Evolutionary conservation across 2,113 vertebrate genomes (phyloP).

Genomic region (Tinamus guttatus): DNA sequence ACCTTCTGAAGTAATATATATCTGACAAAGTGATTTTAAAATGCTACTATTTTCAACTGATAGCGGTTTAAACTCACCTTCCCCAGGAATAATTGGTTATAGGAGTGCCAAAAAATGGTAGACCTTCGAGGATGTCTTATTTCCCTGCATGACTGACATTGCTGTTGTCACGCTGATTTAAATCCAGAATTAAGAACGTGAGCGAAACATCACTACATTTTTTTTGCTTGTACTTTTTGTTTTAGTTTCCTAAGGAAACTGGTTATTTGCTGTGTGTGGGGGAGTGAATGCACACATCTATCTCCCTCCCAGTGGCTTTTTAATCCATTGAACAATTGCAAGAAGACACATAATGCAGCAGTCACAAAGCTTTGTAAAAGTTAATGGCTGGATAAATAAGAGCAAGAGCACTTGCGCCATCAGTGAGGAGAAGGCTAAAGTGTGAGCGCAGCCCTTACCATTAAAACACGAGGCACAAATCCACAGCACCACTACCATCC

Average conservation of each 20-base stretch:
- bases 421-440: background rate
- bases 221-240: background rate
- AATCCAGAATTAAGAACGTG: background rate
- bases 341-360: background rate
- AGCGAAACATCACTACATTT: background rate
- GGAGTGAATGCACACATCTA: background rate
- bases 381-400: background rate
- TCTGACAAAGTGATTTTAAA: slow-evolving; percentile 54
- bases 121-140: background rate
- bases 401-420: fast-evolving
- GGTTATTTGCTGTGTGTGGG: background rate
- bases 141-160: background rate
- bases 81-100: background rate
- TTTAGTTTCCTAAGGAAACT: background rate
- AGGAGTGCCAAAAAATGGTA: background rate
- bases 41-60: slow-evolving; percentile 16
- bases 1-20: slow-evolving; percentile 21
- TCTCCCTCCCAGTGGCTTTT: background rate
- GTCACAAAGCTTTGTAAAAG: background rate
- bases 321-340: background rate
- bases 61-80: background rate
- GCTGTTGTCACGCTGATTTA: background rate
- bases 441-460: background rate
- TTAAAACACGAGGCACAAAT: fast-evolving
- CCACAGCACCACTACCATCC: background rate